phyloP scores from a whole-genome alignment of 2,888 invertebrate genomes.

The Micoletzkya japonica region DNA sequence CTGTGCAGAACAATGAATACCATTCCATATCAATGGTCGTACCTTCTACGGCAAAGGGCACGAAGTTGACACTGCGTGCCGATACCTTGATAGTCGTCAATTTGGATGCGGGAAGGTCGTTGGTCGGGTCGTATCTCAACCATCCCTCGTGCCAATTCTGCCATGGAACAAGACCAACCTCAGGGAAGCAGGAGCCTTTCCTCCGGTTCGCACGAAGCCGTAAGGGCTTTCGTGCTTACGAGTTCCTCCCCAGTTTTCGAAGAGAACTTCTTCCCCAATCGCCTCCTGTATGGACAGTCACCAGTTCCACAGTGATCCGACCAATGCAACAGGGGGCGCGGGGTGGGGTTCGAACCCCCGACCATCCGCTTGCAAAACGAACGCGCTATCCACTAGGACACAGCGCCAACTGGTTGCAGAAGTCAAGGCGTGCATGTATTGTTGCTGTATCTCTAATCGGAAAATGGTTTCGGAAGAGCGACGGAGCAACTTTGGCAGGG shows the following conservation, averaged over 20 bases:
- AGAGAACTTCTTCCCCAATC: conserved; percentile 54
- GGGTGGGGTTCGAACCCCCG: too few relatives aligned
- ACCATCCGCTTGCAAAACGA: too few relatives aligned
- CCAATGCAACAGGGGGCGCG: too few relatives aligned
- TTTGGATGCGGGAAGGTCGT: conserved; percentile 43
- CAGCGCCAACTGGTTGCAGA: too few relatives aligned
- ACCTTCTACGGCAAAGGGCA: conserved; percentile 48
- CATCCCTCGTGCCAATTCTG: not conserved
- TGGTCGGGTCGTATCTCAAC: conserved; percentile 48
- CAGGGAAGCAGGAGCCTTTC: conserved; percentile 41
- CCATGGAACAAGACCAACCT: not conserved
- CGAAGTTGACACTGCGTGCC: conserved; percentile 44
- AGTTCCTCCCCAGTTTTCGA: conserved; percentile 57
- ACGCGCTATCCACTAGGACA: too few relatives aligned
- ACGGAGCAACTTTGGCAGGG: too few relatives aligned
- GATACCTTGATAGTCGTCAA: conserved; percentile 48
- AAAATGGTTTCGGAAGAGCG: too few relatives aligned
- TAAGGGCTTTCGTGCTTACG: conserved; percentile 43
- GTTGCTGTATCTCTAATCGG: too few relatives aligned
- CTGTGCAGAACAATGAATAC: not conserved
- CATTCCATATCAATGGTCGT: not conserved
- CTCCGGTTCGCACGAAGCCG: conserved; percentile 56
- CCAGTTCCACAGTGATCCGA: too few relatives aligned
- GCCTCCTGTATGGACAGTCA: conserved; percentile 43
- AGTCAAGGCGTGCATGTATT: too few relatives aligned